These are phyloP conservation scores for Montipora capricornis DNA, from an alignment of 64 coral and sea anemone species.

Conservation along the genomic window DNA sequence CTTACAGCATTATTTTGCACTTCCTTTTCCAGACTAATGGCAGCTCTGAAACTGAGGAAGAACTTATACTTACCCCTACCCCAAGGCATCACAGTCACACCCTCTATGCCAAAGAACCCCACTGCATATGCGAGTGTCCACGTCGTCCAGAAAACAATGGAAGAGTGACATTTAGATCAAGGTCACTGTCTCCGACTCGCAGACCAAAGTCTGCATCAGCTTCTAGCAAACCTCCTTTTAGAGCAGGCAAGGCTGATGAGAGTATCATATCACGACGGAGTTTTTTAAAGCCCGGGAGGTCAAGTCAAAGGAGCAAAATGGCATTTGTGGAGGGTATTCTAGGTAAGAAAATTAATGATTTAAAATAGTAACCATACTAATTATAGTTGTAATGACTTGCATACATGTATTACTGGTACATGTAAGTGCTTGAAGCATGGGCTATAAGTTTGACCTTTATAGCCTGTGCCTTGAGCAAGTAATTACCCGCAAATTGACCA, in stretches of 20 bases:
- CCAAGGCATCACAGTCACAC: slow-evolving; percentile 73
- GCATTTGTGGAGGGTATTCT: slow-evolving; percentile 86
- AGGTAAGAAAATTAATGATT: slow-evolving; percentile 68
- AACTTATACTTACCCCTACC: slow-evolving; percentile 74
- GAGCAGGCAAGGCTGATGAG: slow-evolving; percentile 90
- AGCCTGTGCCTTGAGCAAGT: too few relatives aligned
- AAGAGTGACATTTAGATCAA: slow-evolving; percentile 79
- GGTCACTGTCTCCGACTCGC: slow-evolving; percentile 86
- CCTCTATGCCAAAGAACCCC: slow-evolving; percentile 47
- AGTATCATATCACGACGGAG: slow-evolving; percentile 94
- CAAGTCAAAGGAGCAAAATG: slow-evolving; percentile 55
- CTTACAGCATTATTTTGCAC: background rate
- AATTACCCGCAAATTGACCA: too few relatives aligned
- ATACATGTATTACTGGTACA: too few relatives aligned
- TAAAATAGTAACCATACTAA: background rate
- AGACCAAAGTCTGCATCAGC: slow-evolving; percentile 72
- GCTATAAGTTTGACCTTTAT: too few relatives aligned
- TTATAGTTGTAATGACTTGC: too few relatives aligned
- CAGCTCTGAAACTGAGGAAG: slow-evolving; percentile 86
- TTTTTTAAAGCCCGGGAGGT: slow-evolving; percentile 62
- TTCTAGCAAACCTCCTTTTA: slow-evolving; percentile 84
- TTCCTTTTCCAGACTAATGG: slow-evolving; percentile 27
- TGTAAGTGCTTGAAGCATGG: too few relatives aligned
- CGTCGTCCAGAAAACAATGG: slow-evolving; percentile 94
- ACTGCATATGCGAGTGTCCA: slow-evolving; percentile 97